Evolutionary conservation across 1,140 invertebrate genomes (phyloP).

Genomic region (Cydia strobilella): DNA sequence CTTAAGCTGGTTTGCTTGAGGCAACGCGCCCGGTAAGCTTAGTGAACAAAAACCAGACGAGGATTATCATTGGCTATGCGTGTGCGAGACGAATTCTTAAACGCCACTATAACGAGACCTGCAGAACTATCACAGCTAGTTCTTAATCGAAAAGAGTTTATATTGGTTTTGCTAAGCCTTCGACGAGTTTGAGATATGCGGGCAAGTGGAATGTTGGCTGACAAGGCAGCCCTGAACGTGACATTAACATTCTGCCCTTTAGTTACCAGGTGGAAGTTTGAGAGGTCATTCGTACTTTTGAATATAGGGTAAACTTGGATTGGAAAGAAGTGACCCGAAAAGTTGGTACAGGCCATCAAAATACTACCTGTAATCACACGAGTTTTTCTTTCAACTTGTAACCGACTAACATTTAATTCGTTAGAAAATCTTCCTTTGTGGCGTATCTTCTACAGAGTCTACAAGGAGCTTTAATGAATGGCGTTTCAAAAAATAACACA

Average conservation of each 20-base stretch:
- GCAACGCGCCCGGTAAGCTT: no score
- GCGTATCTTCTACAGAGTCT: no score
- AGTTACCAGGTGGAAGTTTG: slow-evolving; percentile 22
- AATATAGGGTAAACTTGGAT: not conserved
- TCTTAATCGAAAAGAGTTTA: not conserved
- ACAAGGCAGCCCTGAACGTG: slow-evolving; percentile 23
- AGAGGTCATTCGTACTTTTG: not conserved
- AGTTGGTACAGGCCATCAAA: no score
- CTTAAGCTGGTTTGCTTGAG: no score
- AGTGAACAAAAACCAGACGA: no score
- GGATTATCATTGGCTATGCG: not conserved
- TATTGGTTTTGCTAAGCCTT: not conserved
- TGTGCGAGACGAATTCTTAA: not conserved
- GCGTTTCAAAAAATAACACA: no score
- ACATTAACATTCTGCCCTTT: slow-evolving; percentile 17
- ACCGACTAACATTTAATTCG: no score
- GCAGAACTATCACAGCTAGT: not conserved
- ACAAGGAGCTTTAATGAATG: no score
- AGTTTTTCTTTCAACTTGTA: no score
- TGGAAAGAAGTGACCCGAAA: not conserved
- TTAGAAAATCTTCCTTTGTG: no score
- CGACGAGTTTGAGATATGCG: no score
- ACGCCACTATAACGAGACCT: not conserved
- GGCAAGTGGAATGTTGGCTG: not conserved
- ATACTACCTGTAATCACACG: no score